phyloP scores from a whole-genome alignment of 2,797 vertebrate species.

The Periparus ater region DNA sequence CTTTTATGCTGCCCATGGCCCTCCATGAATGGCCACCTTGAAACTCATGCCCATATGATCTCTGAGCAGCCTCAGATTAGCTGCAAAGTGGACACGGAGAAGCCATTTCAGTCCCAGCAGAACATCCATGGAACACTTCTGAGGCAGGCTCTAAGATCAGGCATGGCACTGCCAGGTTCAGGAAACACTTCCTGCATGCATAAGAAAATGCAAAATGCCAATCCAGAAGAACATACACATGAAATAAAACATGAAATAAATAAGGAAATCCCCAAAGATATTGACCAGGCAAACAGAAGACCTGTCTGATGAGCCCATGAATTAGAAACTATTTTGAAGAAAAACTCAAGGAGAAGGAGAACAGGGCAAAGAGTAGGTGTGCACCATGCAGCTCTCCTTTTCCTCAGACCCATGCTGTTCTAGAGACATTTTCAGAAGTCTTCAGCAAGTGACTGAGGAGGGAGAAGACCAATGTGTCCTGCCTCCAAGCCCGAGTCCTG shows the following conservation, averaged over 20 bases:
- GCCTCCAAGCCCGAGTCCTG: neutral
- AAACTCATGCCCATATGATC: neutral
- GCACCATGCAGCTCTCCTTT: rapidly evolving
- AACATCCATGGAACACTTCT: rapidly evolving
- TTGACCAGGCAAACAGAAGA: neutral
- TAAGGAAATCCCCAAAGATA: neutral
- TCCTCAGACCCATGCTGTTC: neutral
- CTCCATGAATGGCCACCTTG: neutral
- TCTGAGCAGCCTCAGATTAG: neutral
- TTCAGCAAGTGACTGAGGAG: neutral
- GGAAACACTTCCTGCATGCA: rapidly evolving
- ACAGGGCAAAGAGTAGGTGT: neutral
- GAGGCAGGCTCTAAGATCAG: neutral
- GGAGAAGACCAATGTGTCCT: neutral
- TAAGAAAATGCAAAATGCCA: neutral
- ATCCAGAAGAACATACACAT: neutral
- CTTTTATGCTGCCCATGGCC: neutral
- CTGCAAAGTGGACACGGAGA: rapidly evolving
- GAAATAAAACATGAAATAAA: neutral
- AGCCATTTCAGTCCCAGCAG: neutral
- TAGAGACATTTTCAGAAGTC: neutral
- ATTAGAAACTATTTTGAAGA: neutral
- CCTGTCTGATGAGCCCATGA: rapidly evolving
- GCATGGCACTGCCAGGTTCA: rapidly evolving
- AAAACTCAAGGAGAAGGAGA: neutral